Evolutionary conservation across 2,113 vertebrate genomes (phyloP).

Genomic region (Antennarius striatus): DNA sequence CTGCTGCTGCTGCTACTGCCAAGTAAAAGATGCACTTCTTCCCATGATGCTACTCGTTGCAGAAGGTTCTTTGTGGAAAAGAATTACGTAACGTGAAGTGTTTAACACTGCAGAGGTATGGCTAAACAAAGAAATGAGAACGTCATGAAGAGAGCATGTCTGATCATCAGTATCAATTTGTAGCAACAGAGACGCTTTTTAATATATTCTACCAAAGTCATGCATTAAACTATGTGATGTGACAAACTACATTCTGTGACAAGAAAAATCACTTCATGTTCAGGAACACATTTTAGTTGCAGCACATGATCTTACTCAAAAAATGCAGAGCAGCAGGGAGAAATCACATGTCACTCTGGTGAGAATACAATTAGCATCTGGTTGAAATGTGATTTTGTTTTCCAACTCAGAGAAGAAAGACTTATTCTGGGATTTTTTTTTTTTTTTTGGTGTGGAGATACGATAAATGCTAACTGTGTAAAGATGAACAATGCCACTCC

Average conservation of each 20-base stretch:
- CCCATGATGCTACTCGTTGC: constrained; percentile 48
- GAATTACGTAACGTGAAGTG: constrained; percentile 41
- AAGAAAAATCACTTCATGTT: no score
- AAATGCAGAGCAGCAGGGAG: constrained; percentile 60
- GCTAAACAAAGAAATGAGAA: constrained; percentile 45
- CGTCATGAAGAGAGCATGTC: constrained; percentile 32
- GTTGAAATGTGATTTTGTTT: constrained; percentile 51
- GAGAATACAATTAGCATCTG: constrained; percentile 41
- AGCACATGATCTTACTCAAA: constrained; percentile 26
- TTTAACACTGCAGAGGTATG: constrained; percentile 36
- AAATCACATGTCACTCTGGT: constrained; percentile 45
- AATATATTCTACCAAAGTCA: not conserved
- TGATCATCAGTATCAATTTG: constrained; percentile 15
- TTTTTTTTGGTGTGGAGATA: constrained; percentile 18
- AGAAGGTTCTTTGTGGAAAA: constrained; percentile 35
- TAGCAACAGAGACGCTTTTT: not conserved
- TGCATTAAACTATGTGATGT: not conserved
- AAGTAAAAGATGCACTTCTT: constrained; percentile 36
- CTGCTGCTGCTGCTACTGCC: constrained; percentile 22
- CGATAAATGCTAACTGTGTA: constrained; percentile 22
- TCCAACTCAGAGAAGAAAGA: constrained; percentile 31
- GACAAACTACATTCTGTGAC: constrained; percentile 13
- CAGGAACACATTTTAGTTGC: constrained; percentile 23
- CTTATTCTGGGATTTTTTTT: constrained; percentile 38
- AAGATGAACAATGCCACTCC: constrained; percentile 25